phyloP scores from a whole-genome alignment of 1,140 invertebrate species.

The Pogonus chalceus region DNA sequence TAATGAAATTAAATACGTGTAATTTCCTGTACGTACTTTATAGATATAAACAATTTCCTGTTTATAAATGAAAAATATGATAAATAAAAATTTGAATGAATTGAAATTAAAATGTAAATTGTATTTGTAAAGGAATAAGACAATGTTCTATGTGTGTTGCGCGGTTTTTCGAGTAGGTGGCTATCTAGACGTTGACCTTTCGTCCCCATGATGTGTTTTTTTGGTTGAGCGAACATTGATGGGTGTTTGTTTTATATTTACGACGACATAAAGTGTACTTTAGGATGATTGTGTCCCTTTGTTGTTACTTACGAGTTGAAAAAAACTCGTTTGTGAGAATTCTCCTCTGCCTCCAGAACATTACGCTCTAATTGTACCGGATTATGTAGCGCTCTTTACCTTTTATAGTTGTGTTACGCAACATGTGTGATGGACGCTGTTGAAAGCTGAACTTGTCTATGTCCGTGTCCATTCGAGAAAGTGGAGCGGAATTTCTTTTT shows the following conservation, averaged over 20 bases:
- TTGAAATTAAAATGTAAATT: too few species aligned
- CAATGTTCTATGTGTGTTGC: neutral
- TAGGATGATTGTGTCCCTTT: conserved; percentile 6
- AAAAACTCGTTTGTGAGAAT: neutral
- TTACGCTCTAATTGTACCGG: neutral
- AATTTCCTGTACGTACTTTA: too few species aligned
- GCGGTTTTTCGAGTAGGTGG: neutral
- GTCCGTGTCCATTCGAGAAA: too few species aligned
- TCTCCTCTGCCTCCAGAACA: neutral
- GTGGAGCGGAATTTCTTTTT: too few species aligned
- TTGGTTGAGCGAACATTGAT: neutral
- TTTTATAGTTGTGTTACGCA: neutral
- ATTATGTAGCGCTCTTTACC: conserved; percentile 4
- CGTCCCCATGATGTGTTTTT: neutral
- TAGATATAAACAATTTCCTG: too few species aligned
- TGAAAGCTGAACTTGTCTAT: too few species aligned
- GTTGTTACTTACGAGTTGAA: conserved; percentile 2
- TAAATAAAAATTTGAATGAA: too few species aligned
- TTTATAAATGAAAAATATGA: too few species aligned
- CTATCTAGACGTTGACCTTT: neutral
- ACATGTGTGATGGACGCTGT: neutral
- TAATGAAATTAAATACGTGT: too few species aligned
- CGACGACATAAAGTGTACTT: conserved; percentile 5
- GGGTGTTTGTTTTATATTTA: conserved; percentile 7
- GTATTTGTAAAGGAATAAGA: too few species aligned